Percentiles rank a stretch among this genome's conserved stretches.
phyloP scores from a whole-genome alignment of 2,888 invertebrate genomes.

The Trachelus tabidus region DNA sequence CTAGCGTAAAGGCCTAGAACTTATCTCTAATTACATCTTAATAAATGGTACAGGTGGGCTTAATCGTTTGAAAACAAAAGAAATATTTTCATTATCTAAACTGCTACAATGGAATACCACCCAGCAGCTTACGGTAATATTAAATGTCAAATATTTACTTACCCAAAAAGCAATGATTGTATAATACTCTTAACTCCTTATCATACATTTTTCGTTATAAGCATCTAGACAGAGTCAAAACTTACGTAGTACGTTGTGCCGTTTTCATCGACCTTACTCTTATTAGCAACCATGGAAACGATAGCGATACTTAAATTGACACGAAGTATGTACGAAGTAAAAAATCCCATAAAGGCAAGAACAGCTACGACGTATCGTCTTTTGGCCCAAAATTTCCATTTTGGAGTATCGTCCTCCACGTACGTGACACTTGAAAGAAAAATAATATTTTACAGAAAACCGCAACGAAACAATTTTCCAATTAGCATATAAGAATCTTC shows the following conservation, averaged over 20 bases:
- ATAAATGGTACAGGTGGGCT: neutral
- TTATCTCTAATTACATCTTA: neutral
- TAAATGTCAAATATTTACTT: neutral
- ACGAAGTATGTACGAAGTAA: constrained; percentile 84
- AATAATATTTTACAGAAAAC: neutral
- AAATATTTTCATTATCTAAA: neutral
- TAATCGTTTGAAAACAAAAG: neutral
- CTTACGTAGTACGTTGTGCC: constrained; percentile 74
- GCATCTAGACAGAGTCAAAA: constrained; percentile 19
- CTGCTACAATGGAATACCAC: neutral
- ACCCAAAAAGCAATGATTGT: neutral
- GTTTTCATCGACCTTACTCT: constrained; percentile 71
- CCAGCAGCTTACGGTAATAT: neutral
- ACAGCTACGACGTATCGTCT: constrained; percentile 80
- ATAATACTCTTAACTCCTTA: neutral
- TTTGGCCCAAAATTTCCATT: constrained; percentile 81
- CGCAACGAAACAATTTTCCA: neutral
- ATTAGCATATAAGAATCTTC: neutral
- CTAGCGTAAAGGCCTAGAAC: neutral
- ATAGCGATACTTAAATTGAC: constrained; percentile 94
- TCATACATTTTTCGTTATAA: neutral
- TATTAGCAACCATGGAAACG: constrained; percentile 89
- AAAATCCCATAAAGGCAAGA: constrained; percentile 86
- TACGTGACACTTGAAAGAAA: constrained; percentile 18
- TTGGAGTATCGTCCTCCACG: constrained; percentile 43